phyloP scores from a whole-genome alignment of 53 echinoderm and acorn worm genomes.

The Temnopleurus reevesii region DNA sequence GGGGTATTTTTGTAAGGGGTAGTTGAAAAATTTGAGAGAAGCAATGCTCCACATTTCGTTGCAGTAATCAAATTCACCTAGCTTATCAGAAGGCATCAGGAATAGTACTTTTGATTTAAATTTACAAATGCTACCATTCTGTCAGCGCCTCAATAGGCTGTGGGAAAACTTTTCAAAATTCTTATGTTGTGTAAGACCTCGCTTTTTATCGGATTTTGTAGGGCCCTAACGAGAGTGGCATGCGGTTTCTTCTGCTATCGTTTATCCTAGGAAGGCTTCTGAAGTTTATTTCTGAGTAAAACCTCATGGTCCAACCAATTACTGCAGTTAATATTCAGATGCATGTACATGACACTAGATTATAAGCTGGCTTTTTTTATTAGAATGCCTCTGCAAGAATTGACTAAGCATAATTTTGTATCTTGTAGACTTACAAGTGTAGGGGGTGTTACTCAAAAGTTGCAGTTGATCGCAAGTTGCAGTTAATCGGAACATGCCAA shows the following conservation, averaged over 20 bases:
- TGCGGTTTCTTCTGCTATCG: conserved; percentile 13
- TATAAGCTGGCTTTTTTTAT: not conserved
- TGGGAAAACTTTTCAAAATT: conserved; percentile 29
- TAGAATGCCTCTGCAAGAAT: not conserved
- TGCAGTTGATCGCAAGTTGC: too few species aligned
- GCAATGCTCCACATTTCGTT: conserved; percentile 14
- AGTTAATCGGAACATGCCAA: too few species aligned
- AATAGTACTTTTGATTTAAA: conserved; percentile 35
- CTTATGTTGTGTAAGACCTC: not conserved
- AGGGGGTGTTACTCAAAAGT: too few species aligned
- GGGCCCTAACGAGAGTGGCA: not conserved
- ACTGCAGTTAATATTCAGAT: too few species aligned
- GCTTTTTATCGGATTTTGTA: not conserved
- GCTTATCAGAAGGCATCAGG: conserved; percentile 34
- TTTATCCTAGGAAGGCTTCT: not conserved
- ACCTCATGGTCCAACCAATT: not conserved
- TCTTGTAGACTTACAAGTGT: too few species aligned
- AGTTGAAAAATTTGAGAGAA: not conserved
- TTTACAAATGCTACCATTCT: conserved; percentile 48
- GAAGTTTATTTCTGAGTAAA: not conserved
- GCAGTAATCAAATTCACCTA: conserved; percentile 35
- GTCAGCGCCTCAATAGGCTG: conserved; percentile 37
- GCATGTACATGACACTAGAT: too few species aligned
- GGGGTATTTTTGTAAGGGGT: not conserved
- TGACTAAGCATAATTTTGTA: not conserved